phyloP scores from a whole-genome alignment of 2,888 invertebrate species.

The Siphlonurus alternatus region DNA sequence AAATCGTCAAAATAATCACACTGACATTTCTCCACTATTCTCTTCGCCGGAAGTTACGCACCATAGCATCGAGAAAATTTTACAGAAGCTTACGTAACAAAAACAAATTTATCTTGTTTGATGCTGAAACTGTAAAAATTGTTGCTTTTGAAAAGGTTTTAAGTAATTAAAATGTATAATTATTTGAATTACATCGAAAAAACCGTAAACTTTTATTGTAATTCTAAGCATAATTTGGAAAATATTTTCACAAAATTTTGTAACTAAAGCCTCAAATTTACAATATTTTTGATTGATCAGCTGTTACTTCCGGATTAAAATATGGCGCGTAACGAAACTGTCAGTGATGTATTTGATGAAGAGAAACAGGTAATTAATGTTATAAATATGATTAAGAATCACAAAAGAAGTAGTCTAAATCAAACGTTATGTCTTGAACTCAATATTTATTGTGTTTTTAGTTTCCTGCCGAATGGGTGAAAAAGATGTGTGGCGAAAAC shows the following conservation, averaged over 20 bases:
- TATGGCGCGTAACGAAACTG: neutral
- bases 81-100: neutral
- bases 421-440: too few relatives aligned
- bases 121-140: neutral
- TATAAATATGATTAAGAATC: neutral
- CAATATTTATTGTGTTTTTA: too few relatives aligned
- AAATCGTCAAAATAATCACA: slow-evolving; percentile 24
- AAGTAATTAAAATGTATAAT: neutral
- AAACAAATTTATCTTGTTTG: neutral
- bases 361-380: too few relatives aligned
- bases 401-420: too few relatives aligned
- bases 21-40: slow-evolving; percentile 6
- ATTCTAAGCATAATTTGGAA: neutral
- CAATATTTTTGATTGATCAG: neutral
- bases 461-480: neutral
- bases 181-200: neutral
- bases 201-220: neutral
- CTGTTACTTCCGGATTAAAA: neutral
- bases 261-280: neutral
- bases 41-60: slow-evolving; percentile 5
- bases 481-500: neutral
- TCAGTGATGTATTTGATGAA: too few relatives aligned
- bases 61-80: neutral
- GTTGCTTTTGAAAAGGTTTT: neutral
- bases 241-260: neutral